phyloP scores from a whole-genome alignment of 1,140 invertebrate species.

The Tetramorium parvispinum region DNA sequence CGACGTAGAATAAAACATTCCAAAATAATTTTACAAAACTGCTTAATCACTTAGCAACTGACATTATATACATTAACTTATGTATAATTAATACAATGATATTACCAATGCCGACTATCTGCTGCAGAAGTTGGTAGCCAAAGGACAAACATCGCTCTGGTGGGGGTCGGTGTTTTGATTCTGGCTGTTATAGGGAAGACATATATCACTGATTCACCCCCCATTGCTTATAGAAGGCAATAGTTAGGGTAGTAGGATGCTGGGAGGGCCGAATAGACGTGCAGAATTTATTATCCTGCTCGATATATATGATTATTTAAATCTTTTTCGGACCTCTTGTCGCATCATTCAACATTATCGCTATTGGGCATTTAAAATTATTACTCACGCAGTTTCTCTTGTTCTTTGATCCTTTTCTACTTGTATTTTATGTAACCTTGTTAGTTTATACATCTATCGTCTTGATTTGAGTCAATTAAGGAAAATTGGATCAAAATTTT shows the following conservation, averaged over 20 bases:
- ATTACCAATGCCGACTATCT: conserved; percentile 63
- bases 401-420: not conserved
- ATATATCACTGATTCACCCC: conserved; percentile 80
- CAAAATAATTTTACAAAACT: not conserved
- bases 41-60: not conserved
- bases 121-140: conserved; percentile 61
- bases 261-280: conserved; percentile 68
- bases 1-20: no score
- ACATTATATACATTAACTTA: conserved; percentile 27
- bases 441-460: not conserved
- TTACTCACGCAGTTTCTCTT: not conserved
- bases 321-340: conserved; percentile 64
- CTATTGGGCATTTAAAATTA: conserved; percentile 9
- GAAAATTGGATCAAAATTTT: no score
- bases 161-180: conserved; percentile 79
- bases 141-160: conserved; percentile 72
- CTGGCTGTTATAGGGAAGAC: conserved; percentile 81
- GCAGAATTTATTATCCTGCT: conserved; percentile 69
- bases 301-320: conserved; percentile 79
- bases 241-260: conserved; percentile 75
- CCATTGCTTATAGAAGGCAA: conserved; percentile 76
- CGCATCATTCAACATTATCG: conserved; percentile 53
- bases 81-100: conserved; percentile 71
- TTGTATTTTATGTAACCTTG: not conserved
- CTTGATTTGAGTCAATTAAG: no score